phyloP scores from a whole-genome alignment of 2,797 vertebrate species.

The Hippopotamyrus pictus region DNA sequence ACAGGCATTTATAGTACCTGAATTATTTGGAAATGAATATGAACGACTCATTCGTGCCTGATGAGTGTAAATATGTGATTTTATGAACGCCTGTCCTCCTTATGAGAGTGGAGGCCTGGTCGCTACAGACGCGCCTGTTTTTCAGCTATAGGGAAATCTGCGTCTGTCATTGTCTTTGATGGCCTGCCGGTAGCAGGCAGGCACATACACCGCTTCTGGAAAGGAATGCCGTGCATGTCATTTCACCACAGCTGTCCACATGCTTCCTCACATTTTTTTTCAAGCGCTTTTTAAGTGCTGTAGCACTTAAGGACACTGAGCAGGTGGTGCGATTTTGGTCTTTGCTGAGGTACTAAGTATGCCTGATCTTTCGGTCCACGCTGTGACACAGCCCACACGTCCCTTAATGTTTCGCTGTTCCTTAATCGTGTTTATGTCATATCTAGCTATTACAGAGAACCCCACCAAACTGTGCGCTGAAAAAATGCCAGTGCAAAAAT shows the following conservation, averaged over 20 bases:
- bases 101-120: neutral
- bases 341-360: neutral
- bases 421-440: neutral
- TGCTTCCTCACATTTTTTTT: neutral
- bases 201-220: neutral
- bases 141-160: neutral
- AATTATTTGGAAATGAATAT: neutral
- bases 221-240: neutral
- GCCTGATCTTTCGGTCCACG: neutral
- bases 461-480: neutral
- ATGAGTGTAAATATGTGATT: neutral
- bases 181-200: neutral
- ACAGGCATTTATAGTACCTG: neutral
- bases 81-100: neutral
- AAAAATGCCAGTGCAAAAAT: neutral
- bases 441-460: neutral
- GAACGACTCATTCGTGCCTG: neutral
- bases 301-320: neutral
- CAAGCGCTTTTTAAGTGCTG: neutral
- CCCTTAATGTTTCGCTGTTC: neutral
- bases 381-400: neutral
- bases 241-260: neutral
- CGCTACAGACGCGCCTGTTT: neutral
- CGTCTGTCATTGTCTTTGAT: neutral
- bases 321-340: neutral